Base-by-base conservation (phyloP, 2,888 invertebrate species). In the Tinea pellionella region DNA sequence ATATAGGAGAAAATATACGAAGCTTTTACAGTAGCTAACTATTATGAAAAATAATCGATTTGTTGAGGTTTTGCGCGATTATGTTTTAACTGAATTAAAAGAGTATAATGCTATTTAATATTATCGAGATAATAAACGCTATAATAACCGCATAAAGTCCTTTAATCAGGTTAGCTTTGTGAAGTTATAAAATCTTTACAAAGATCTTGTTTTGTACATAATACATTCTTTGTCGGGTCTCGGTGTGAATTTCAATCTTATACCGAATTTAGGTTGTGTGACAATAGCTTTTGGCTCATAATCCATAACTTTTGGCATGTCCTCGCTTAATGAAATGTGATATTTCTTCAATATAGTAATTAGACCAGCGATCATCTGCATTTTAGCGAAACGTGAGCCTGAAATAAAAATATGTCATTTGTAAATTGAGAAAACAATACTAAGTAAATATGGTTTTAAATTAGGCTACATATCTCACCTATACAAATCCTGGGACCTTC, bases 401-500 rank as follows among this genome's bases (percentile, higher is more conserved):
- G 63, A 8, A 61, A 24, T 32, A 41, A 41, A 6, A n/a, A 41
- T n/a, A 6, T n/a, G 12, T n/a, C 3, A 41, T 41, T 41, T 12
- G 47, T 15, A n/a, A n/a, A 2, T 18, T 12, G n/a, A 6, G 56
- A 12, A 13, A 12, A 41, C 13, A 41, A 41, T n/a, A 8, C 41
- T 12, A 8, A 4, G 41, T 41, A 41, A 18, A 12, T 24, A 24
- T 24, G 6, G 7, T 12, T 53, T 6, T 6, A 24, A 1, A 32
- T 18, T 24, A 30, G 4, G 15, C 7, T 4, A 42, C 43, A 24
- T 3, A 24, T 24, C 24, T 69, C 67, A 83, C 84, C 84, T 12
- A 84, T 71, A 62, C 84, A 84, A 47, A 72, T 66, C 61, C 82
- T 71, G 0, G 74, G 79, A 1, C 83, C 82, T 62, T 78, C 82